Evolutionary conservation across 2,797 vertebrate genomes (phyloP).

Genomic region (Cirrhinus molitorella): DNA sequence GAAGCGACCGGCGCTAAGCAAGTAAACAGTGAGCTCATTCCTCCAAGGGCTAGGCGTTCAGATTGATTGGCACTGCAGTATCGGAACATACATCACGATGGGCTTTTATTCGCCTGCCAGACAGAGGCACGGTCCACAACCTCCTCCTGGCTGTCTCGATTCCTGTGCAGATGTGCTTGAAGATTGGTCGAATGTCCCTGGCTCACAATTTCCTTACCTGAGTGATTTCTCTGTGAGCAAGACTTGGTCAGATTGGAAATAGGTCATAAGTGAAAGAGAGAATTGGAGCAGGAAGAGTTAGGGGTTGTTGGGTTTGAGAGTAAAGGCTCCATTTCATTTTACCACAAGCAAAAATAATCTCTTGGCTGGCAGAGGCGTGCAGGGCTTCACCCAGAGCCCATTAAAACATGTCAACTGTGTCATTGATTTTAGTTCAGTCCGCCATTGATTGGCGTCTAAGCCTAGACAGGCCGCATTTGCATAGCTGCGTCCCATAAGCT

Average conservation of each 20-base stretch:
- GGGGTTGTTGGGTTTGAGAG: slow-evolving; percentile 39
- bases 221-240: slow-evolving; percentile 27
- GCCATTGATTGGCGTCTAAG: slow-evolving; percentile 68
- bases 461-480: slow-evolving; percentile 74
- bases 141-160: slow-evolving; percentile 27
- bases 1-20: slow-evolving; percentile 16
- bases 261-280: slow-evolving; percentile 28
- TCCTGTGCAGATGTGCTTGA: slow-evolving; percentile 51
- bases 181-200: slow-evolving; percentile 32
- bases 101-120: slow-evolving; percentile 34
- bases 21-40: slow-evolving; percentile 60
- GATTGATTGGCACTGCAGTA: slow-evolving; percentile 38
- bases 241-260: slow-evolving; percentile 31
- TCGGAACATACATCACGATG: slow-evolving; percentile 37
- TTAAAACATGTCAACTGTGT: slow-evolving; percentile 64
- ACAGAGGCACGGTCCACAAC: slow-evolving; percentile 40
- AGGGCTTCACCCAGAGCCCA: slow-evolving; percentile 32
- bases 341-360: slow-evolving; percentile 45
- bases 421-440: slow-evolving; percentile 67
- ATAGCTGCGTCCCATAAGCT: slow-evolving; percentile 73
- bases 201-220: slow-evolving; percentile 15
- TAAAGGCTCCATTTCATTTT: slow-evolving; percentile 23
- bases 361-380: slow-evolving; percentile 20
- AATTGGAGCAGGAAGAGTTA: slow-evolving; percentile 6
- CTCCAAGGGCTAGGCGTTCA: slow-evolving; percentile 44